Percentiles rank a stretch among this genome's conserved stretches.
These are phyloP conservation scores for Drosophila subsilvestris DNA, from an alignment of 2,888 invertebrate species.

Conservation along the genomic window DNA sequence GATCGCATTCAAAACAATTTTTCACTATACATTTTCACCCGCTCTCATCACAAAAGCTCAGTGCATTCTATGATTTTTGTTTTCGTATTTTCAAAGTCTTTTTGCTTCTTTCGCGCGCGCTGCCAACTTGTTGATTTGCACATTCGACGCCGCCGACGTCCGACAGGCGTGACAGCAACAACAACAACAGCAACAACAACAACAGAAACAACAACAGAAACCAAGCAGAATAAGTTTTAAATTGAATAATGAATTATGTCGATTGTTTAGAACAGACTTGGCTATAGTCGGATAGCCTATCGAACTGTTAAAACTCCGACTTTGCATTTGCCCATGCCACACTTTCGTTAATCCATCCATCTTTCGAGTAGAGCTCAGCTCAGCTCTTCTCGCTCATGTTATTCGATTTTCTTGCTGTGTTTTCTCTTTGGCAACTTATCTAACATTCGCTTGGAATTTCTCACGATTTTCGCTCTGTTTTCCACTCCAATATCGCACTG, in stretches of 20 bases:
- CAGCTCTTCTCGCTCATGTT: neutral
- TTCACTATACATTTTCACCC: constrained; percentile 19
- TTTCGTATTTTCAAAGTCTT: neutral
- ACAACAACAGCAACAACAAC: neutral
- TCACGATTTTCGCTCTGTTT: too few species aligned
- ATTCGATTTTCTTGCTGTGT: neutral
- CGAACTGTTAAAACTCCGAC: neutral
- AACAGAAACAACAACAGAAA: neutral
- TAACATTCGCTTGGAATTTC: neutral
- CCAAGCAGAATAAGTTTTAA: constrained; percentile 14
- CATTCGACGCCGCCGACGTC: constrained; percentile 53
- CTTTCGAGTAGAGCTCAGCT: neutral
- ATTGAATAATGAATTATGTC: neutral
- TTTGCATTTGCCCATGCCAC: neutral
- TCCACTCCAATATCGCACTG: neutral
- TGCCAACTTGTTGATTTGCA: constrained; percentile 67
- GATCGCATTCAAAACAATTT: constrained; percentile 32
- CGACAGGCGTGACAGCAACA: constrained; percentile 43
- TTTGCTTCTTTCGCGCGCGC: constrained; percentile 5
- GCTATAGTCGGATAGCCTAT: too few species aligned
- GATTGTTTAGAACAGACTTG: too few species aligned
- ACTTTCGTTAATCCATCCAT: neutral
- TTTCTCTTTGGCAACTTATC: neutral
- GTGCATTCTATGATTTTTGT: constrained; percentile 12
- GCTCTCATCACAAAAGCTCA: neutral